Percentiles rank a stretch among this genome's conserved stretches.
These are phyloP conservation scores for Sycophaga agraensis DNA, from an alignment of 1,140 invertebrate genomes.

Conservation along the genomic window DNA sequence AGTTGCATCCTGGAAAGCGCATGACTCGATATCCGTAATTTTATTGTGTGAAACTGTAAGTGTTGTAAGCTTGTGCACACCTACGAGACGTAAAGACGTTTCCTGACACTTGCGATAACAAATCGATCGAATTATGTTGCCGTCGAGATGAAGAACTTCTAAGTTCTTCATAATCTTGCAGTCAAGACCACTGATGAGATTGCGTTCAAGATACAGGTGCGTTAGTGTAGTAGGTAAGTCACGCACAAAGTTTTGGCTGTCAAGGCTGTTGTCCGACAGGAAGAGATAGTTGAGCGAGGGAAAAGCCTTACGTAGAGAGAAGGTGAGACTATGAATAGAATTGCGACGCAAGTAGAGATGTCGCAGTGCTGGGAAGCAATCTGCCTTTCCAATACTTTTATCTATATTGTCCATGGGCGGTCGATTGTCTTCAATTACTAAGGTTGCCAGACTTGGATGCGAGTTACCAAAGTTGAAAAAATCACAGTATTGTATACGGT, in stretches of 20 bases:
- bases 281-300: constrained; percentile 41
- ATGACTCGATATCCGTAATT: constrained; percentile 33
- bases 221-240: constrained; percentile 39
- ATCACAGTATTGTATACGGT: constrained; percentile 38
- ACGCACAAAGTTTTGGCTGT: constrained; percentile 33
- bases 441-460: constrained; percentile 30
- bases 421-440: constrained; percentile 45
- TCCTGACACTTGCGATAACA: constrained; percentile 35
- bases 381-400: constrained; percentile 16
- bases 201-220: constrained; percentile 42
- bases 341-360: constrained; percentile 42
- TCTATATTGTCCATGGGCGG: constrained; percentile 14
- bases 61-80: constrained; percentile 30
- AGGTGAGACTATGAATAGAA: constrained; percentile 28
- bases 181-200: constrained; percentile 32
- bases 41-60: constrained; percentile 41
- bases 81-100: constrained; percentile 32
- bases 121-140: constrained; percentile 39
- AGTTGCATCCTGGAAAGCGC: constrained; percentile 37
- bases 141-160: constrained; percentile 36
- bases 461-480: constrained; percentile 36
- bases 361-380: constrained; percentile 37
- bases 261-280: constrained; percentile 43
- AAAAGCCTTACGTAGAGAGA: constrained; percentile 33
- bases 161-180: constrained; percentile 27